Percentiles rank a stretch among this genome's conserved stretches.
Conservation (phyloP, 2,113 vertebrate genomes). For the Halichoeres trimaculatus region DNA sequence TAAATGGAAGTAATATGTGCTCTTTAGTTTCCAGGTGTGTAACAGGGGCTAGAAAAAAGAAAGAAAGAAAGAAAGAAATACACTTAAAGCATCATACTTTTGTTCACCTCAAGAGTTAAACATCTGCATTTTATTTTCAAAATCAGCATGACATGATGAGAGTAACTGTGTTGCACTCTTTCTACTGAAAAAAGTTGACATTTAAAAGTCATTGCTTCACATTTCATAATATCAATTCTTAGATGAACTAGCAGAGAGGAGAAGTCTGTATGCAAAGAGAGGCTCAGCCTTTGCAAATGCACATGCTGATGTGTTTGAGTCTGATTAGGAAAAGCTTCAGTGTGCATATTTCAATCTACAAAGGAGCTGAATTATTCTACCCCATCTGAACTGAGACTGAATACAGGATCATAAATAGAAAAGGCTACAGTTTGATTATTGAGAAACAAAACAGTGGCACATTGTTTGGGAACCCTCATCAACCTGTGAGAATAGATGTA, state of each 20-base stretch:
- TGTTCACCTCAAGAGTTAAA: too few species aligned
- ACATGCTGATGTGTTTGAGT: background rate
- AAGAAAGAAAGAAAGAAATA: too few species aligned
- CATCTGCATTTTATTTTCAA: too few species aligned
- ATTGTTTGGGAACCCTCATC: background rate
- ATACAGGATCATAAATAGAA: background rate
- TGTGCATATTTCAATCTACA: slow-evolving; percentile 1
- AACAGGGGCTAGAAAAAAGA: too few species aligned
- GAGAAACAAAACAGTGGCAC: background rate
- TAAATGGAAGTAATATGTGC: too few species aligned
- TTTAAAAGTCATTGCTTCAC: too few species aligned
- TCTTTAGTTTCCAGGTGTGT: too few species aligned
- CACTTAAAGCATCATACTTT: too few species aligned
- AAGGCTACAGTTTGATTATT: too few species aligned
- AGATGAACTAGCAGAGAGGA: background rate
- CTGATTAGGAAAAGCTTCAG: background rate
- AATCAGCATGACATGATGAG: too few species aligned
- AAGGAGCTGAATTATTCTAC: background rate
- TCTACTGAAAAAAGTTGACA: too few species aligned
- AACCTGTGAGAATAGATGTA: background rate
- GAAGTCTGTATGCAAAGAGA: slow-evolving; percentile 3
- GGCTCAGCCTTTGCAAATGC: background rate
- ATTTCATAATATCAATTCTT: background rate
- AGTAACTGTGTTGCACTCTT: background rate
- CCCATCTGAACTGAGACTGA: background rate